Conservation (phyloP, 1,140 invertebrate species). For the Eumeta japonica region DNA sequence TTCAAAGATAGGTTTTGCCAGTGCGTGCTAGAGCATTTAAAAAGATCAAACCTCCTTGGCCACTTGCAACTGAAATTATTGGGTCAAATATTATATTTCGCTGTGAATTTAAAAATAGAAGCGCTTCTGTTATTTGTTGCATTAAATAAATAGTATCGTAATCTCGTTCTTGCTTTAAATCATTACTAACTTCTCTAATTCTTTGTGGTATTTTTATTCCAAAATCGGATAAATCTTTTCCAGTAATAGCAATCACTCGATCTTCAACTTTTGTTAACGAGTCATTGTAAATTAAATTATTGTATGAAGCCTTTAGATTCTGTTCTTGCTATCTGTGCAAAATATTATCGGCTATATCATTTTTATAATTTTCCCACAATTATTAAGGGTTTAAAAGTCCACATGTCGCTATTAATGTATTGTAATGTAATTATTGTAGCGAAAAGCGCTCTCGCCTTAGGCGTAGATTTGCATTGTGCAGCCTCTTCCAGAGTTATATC, state of each 20-base stretch:
- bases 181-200: conserved; percentile 17
- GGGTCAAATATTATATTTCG: conserved; percentile 16
- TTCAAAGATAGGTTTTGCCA: conserved; percentile 44
- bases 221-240: conserved; percentile 21
- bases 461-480: no score
- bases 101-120: conserved; percentile 15
- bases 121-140: conserved; percentile 13
- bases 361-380: conserved; percentile 22
- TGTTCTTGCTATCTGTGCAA: conserved; percentile 19
- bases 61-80: conserved; percentile 10
- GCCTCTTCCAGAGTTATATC: no score
- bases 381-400: conserved; percentile 20
- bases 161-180: conserved; percentile 20
- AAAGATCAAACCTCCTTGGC: conserved; percentile 16
- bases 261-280: conserved; percentile 19
- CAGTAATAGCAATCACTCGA: conserved; percentile 18
- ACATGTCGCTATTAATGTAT: conserved; percentile 21
- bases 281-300: conserved; percentile 20
- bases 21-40: conserved; percentile 20
- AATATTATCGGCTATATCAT: conserved; percentile 22
- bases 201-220: conserved; percentile 19
- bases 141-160: conserved; percentile 15
- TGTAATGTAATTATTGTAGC: no score
- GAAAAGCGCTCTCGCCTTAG: conserved; percentile 20
- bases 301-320: conserved; percentile 17